A percentile compares a stretch with the other conserved stretches of the same genome.
Evolutionary conservation across 2,888 invertebrate species (phyloP).

Genomic region (Tetranychus truncatus): DNA sequence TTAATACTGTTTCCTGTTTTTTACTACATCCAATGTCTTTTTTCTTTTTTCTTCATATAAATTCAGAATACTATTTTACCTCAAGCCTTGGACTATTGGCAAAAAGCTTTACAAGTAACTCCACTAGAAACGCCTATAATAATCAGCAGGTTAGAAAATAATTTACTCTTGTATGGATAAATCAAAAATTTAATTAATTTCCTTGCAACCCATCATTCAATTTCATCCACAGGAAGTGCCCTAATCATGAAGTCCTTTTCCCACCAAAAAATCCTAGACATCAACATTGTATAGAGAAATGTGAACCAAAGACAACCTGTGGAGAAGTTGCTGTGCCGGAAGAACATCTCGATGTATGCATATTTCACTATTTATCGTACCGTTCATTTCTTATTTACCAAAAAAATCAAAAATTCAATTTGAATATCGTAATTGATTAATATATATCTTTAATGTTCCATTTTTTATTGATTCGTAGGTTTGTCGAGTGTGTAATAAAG

Average conservation of each 20-base stretch:
- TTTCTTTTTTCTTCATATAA: slow-evolving; percentile 16
- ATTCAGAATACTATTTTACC: slow-evolving; percentile 55
- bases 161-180: neutral
- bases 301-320: slow-evolving; percentile 69
- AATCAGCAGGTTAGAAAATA: slow-evolving; percentile 51
- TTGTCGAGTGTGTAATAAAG: slow-evolving; percentile 68
- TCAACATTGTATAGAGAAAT: slow-evolving; percentile 60
- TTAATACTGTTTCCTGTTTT: neutral
- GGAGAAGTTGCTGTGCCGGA: slow-evolving; percentile 87
- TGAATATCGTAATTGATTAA: too few species aligned
- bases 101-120: slow-evolving; percentile 68
- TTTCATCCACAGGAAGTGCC: slow-evolving; percentile 52
- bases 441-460: neutral
- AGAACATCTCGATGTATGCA: slow-evolving; percentile 71
- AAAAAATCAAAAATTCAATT: neutral
- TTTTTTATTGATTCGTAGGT: slow-evolving; percentile 39
- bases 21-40: slow-evolving; percentile 4
- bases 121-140: slow-evolving; percentile 66
- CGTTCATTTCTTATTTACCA: neutral
- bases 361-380: neutral
- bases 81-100: slow-evolving; percentile 82
- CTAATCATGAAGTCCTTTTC: slow-evolving; percentile 48
- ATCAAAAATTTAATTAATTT: neutral
- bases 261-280: slow-evolving; percentile 21
- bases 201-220: slow-evolving; percentile 27